Evolutionary conservation across 2,797 vertebrate genomes (phyloP), one percentile per base, ranked within the genome.

Genomic region (Iguana delicatissima): DNA sequence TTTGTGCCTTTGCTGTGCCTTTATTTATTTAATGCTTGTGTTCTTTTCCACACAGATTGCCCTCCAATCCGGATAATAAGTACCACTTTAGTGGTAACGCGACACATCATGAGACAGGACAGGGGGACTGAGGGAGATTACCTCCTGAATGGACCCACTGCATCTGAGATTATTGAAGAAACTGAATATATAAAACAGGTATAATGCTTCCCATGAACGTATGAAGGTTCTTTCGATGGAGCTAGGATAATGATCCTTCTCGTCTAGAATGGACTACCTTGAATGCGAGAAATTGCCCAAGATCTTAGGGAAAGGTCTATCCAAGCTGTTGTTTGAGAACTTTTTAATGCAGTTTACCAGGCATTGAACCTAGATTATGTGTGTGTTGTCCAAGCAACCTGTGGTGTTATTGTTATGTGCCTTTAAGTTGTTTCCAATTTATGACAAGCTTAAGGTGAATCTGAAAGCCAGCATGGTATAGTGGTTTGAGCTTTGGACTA

Each of bases 181-280:
- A 97, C 95, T 0, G 96, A 97, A 52, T 97, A 97, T 0, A 95
- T 98, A 77, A 96, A 79, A 92, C 95, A 96, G 96, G 97, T 97
- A 92, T 46, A 77, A 32, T 22, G 9, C 50, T 86, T 77, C 46
- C 14, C 26, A 82, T 88, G n/a, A 57, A 12, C 2, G 5, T 14
- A 3, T 74, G 57, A 52, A 42, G 1, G 4, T 6, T 4, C 46
- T 22, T 82, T 72, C 22, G 29, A 24, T 14, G 16, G n/a, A 26
- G 55, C 8, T 7, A 62, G 13, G 64, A 4, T 20, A 29, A 12
- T 50, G 2, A 29, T n/a, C 18, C 57, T 50, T 82, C 50, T 32
- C 57, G 35, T 13, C 72, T 26, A 29, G 3, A 46, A 29, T 46
- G 62, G 35, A 67, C 38, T 4, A 2, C 35, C 12, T 12, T 14